Conservation (phyloP, 2,113 vertebrate species). For the Cathartes aura region DNA sequence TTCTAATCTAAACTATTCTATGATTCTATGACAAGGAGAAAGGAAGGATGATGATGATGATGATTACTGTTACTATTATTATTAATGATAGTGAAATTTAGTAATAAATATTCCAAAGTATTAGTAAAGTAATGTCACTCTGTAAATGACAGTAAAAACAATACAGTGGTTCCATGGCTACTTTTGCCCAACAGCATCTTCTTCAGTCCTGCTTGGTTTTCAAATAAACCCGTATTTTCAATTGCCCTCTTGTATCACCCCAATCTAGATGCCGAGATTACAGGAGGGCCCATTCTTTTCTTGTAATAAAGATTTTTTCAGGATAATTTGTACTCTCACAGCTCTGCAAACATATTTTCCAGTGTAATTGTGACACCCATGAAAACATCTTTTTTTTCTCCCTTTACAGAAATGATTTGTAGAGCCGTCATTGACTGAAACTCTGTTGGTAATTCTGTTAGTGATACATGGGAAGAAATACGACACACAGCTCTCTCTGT, state of each 20-base stretch:
- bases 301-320: neutral
- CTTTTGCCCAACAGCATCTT: neutral
- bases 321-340: neutral
- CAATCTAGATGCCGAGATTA: neutral
- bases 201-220: neutral
- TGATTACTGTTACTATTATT: neutral
- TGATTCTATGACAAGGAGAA: neutral
- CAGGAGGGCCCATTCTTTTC: rapidly evolving
- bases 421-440: neutral
- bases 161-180: neutral
- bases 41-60: neutral
- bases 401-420: neutral
- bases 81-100: neutral
- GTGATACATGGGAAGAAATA: neutral
- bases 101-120: neutral
- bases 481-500: neutral
- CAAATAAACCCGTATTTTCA: neutral
- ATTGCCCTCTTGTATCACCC: neutral
- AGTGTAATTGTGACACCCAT: neutral
- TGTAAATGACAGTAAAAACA: neutral
- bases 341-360: neutral
- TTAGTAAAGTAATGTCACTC: neutral
- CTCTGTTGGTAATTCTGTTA: neutral
- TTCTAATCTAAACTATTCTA: neutral
- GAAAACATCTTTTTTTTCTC: neutral